Percentiles rank a stretch among this genome's conserved stretches.
Conservation (phyloP, 2,888 invertebrate species). For the Microctonus aethiopoides region DNA sequence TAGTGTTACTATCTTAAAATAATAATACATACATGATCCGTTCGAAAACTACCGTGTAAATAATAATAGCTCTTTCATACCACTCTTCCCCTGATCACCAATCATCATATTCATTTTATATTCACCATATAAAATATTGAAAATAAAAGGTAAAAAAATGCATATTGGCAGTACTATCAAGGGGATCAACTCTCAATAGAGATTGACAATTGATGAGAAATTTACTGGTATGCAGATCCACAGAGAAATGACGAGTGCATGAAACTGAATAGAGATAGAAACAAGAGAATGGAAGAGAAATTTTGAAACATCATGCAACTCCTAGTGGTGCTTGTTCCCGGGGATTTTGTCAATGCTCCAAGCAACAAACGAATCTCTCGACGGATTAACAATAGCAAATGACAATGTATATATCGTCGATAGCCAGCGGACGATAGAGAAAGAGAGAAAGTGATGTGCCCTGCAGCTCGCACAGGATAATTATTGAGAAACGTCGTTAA, state of each 20-base stretch:
- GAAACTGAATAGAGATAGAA: slow-evolving; percentile 3
- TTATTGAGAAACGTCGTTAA: slow-evolving; percentile 43
- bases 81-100: no score
- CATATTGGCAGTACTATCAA: background rate
- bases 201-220: background rate
- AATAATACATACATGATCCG: no score
- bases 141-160: no score
- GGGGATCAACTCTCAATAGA: background rate
- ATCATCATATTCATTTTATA: no score
- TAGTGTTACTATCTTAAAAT: no score
- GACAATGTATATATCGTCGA: background rate
- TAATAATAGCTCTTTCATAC: no score
- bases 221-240: background rate
- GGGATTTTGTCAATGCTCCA: slow-evolving; percentile 18
- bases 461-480: slow-evolving; percentile 24
- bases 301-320: slow-evolving; percentile 20
- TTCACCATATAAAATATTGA: no score
- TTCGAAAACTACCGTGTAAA: no score
- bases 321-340: background rate
- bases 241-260: background rate
- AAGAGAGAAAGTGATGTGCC: background rate
- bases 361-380: slow-evolving; percentile 17
- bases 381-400: slow-evolving; percentile 5
- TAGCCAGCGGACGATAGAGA: background rate
- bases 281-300: background rate